Evolutionary conservation across 2,888 invertebrate genomes (phyloP), one percentile per base, ranked within the genome.

Genomic region (Phytoseiulus persimilis): DNA sequence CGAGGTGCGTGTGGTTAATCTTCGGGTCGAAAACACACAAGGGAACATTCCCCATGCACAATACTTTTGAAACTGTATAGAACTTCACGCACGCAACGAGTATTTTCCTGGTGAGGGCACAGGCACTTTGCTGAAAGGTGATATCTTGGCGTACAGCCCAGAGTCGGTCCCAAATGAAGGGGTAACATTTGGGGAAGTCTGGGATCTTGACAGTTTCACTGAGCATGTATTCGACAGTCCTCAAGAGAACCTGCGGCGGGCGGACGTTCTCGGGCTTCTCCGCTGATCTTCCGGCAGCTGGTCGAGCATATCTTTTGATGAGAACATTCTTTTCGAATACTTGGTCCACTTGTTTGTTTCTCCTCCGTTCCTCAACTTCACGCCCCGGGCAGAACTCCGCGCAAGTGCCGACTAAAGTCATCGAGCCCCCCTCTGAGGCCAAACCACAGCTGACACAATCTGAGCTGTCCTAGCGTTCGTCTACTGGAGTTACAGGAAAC

Each of bases 221-320:
- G 31, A 87, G 32, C 31, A 87, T 32, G 23, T 87, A 45, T 31
- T n/a, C 33, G 28, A 87, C 33, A 6, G 87, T 33, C 18, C 18
- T 33, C 11, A 87, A 33, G 5, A 87, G 87, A 23, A 87, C 87
- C n/a, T 32, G 33, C 0, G 87, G 87, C 28, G 87, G 87, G 31
- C 87, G 87, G 14, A 87, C 87, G n/a, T 31, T 23, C 6, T 87
- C 87, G n/a, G 87, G 87, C 87, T 33, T 87, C 39, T 87, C 87
- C 18, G 87, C n/a, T 5, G 32, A 45, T 87, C 45, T 87, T 87
- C 87, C 87, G 11, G 87, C 87, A 11, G 87, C 87, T 33, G 87
- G 39, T 87, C 87, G 87, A 87, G 39, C 31, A 31, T 87, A 87
- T 23, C 87, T 33, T 31, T 87, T 87, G 45, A 87, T 32, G 18